Evolutionary conservation across 2,888 invertebrate genomes (phyloP).

Genomic region (Melikaiella ostensackeni): DNA sequence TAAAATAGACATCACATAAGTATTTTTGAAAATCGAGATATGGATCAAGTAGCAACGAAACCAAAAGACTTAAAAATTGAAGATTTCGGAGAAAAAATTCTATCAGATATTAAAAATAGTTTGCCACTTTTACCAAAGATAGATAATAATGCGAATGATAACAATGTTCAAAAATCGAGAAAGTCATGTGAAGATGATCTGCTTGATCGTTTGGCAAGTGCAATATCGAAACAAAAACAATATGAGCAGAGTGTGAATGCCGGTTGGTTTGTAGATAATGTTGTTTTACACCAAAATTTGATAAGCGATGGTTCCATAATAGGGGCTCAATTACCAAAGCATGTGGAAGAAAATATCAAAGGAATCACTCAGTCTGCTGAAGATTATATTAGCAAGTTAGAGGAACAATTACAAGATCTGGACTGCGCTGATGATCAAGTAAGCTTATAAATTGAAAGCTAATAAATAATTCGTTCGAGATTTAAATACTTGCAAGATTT

Average conservation of each 20-base stretch:
- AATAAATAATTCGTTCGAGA: too few species aligned
- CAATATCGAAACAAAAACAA: constrained; percentile 55
- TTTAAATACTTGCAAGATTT: too few species aligned
- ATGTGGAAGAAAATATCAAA: constrained; percentile 56
- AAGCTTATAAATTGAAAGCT: constrained; percentile 2
- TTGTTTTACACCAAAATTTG: constrained; percentile 27
- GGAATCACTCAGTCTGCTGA: constrained; percentile 59
- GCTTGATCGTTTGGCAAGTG: constrained; percentile 47
- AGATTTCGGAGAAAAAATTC: constrained; percentile 46
- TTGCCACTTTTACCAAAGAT: constrained; percentile 20
- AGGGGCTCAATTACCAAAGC: constrained; percentile 50
- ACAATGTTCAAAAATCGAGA: constrained; percentile 33
- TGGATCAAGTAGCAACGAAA: constrained; percentile 46
- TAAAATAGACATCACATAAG: constrained; percentile 12
- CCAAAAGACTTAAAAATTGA: constrained; percentile 47
- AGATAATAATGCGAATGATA: constrained; percentile 12
- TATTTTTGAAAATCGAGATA: constrained; percentile 16
- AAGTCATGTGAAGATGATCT: constrained; percentile 53
- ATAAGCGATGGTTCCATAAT: constrained; percentile 45
- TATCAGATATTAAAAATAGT: constrained; percentile 6
- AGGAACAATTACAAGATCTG: constrained; percentile 60
- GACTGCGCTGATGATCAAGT: constrained; percentile 63
- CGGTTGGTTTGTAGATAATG: constrained; percentile 48
- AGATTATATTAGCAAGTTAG: constrained; percentile 60
- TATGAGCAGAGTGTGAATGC: constrained; percentile 53